phyloP scores from a whole-genome alignment of 2,797 vertebrate genomes.

The Crenichthys baileyi region DNA sequence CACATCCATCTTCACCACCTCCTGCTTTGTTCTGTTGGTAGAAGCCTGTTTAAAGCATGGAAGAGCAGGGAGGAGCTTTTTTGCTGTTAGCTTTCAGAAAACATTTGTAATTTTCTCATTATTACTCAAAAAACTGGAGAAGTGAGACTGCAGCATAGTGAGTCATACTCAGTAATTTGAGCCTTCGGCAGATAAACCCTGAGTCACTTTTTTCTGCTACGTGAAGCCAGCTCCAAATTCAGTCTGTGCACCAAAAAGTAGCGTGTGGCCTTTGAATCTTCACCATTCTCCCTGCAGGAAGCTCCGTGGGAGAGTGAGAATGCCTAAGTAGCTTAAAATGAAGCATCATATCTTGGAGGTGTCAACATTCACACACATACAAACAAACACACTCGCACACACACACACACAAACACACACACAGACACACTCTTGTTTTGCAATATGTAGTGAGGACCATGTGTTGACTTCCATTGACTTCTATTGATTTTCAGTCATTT shows the following conservation, averaged over 20 bases:
- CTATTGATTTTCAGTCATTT: too few species aligned
- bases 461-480: too few species aligned
- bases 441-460: too few species aligned
- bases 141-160: conserved; percentile 39
- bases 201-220: conserved; percentile 10
- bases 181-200: conserved; percentile 30
- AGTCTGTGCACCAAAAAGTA: conserved; percentile 24
- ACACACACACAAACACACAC: conserved; percentile 4
- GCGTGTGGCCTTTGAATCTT: conserved; percentile 22
- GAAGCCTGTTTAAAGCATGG: conserved; percentile 19
- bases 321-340: conserved; percentile 47
- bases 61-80: conserved; percentile 34
- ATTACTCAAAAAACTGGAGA: conserved; percentile 40
- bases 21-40: conserved; percentile 1
- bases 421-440: background rate
- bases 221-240: conserved; percentile 29
- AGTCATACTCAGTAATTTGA: conserved; percentile 37
- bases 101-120: conserved; percentile 47
- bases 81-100: conserved; percentile 29
- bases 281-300: conserved; percentile 21
- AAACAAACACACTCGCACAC: background rate
- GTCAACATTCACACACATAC: conserved; percentile 25
- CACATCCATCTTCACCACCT: background rate
- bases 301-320: conserved; percentile 22
- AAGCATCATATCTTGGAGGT: conserved; percentile 46